Evolutionary conservation across 2,797 vertebrate species (phyloP), one percentile per base, ranked within the genome.

Genomic region (Chelon labrosus): DNA sequence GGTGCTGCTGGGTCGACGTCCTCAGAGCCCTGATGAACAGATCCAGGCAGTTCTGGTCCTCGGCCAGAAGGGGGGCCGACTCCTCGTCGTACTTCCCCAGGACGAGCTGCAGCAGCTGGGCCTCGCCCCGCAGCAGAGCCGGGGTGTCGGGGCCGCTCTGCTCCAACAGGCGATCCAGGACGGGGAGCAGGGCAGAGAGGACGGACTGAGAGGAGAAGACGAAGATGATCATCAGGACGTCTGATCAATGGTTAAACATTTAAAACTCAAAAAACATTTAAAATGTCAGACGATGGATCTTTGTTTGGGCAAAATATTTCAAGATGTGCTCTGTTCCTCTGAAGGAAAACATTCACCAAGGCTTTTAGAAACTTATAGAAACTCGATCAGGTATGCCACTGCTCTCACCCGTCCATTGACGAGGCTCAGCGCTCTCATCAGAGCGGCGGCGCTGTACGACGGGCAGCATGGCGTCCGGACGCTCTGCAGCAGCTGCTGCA

Each of bases 61-160:
- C 84, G 49, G 86, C 92, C 83, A 99, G 88, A 67, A 99, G 94
- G 0, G 93, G 49, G n/a, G 95, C 97, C 7, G 97, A 95, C 37
- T 85, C 80, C 73, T 96, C 94, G 58, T 92, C 94, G 86, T 93
- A 99, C 85, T 98, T 98, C 53, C 90, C 92, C 88, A 99, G 91
- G 35, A 95, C 60, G 2, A 96, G 92, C 80, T 94, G 92, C 61
- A 97, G 75, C 31, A 97, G 87, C 79, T 93, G 83, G 74, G 88
- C 93, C 84, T 99, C 97, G 9, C 94, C 94, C 59, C 87, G 94
- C 72, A 97, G 88, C 72, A 95, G 62, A 12, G 82, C 14, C 3
- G 92, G 84, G 9, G 91, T 62, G 60, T 95, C 94, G 0, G 89
- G 88, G 2, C 89, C 82, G 2, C 90, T 89, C 89, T 96, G 97